phyloP scores from a whole-genome alignment of 2,797 vertebrate species.

The Otolemur crassicaudatus region DNA sequence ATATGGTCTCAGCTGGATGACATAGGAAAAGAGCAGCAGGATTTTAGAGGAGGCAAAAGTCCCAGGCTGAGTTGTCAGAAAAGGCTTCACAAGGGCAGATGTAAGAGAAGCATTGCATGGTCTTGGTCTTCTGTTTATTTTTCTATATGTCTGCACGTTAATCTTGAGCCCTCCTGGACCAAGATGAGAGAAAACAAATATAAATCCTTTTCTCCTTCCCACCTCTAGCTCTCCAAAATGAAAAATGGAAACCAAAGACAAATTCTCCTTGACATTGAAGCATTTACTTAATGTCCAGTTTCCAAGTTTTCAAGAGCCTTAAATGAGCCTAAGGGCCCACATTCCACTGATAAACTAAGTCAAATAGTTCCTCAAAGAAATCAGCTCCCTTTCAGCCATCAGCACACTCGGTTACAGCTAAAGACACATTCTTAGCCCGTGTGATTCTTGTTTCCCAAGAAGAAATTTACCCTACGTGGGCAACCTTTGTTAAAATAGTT shows the following conservation, averaged over 20 bases:
- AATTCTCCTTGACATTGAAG: neutral
- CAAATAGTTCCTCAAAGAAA: neutral
- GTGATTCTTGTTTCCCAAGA: constrained; percentile 49
- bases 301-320: neutral
- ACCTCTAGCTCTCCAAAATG: neutral
- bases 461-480: neutral
- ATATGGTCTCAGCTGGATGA: neutral
- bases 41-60: neutral
- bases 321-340: neutral
- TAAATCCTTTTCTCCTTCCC: neutral
- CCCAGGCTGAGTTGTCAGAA: neutral
- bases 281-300: neutral
- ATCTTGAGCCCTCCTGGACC: neutral
- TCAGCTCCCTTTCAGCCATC: constrained; percentile 41
- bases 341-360: neutral
- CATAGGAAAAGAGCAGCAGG: neutral
- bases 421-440: constrained; percentile 28
- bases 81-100: neutral
- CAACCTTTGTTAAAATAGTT: constrained; percentile 3
- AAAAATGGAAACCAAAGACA: neutral
- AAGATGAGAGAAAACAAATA: constrained; percentile 24
- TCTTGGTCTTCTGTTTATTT: neutral
- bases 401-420: neutral
- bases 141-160: neutral
- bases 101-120: neutral